These are phyloP conservation scores for Thereva unica DNA, from an alignment of 2,888 invertebrate species.

Conservation along the genomic window DNA sequence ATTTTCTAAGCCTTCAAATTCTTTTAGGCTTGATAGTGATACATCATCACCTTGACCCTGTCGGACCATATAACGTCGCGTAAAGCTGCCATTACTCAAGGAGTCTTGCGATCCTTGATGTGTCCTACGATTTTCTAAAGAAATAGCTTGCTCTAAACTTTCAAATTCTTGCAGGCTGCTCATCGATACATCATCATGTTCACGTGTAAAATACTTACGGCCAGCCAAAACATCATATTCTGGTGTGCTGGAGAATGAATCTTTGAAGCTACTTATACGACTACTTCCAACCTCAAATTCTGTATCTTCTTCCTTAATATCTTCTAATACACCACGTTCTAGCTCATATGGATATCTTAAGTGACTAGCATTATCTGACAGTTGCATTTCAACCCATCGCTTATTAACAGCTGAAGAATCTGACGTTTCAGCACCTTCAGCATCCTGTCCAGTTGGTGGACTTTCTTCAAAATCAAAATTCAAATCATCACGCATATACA, in stretches of 20 bases:
- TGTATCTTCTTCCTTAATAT: conserved; percentile 91
- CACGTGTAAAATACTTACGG: conserved; percentile 80
- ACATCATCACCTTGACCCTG: conserved; percentile 83
- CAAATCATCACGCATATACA: conserved; percentile 63
- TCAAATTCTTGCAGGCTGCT: conserved; percentile 95
- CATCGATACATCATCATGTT: conserved; percentile 90
- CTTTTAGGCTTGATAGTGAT: conserved; percentile 84
- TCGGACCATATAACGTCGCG: conserved; percentile 70
- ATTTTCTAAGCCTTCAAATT: conserved; percentile 89
- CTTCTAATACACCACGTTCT: conserved; percentile 82
- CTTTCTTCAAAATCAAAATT: conserved; percentile 75
- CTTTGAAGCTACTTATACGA: conserved; percentile 75
- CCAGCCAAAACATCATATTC: conserved; percentile 86
- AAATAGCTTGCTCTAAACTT: conserved; percentile 82
- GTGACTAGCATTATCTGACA: conserved; percentile 63
- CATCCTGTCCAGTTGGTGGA: conserved; percentile 59
- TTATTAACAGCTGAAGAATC: conserved; percentile 76
- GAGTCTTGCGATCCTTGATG: conserved; percentile 83
- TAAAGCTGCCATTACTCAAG: conserved; percentile 77
- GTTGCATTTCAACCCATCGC: conserved; percentile 89
- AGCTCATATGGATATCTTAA: conserved; percentile 76
- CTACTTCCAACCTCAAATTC: conserved; percentile 83
- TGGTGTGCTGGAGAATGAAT: conserved; percentile 88
- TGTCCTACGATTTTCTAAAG: conserved; percentile 74
- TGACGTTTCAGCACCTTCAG: conserved; percentile 64